Conservation (phyloP, 2,797 vertebrate species). For the Philypnodon macrostomus region DNA sequence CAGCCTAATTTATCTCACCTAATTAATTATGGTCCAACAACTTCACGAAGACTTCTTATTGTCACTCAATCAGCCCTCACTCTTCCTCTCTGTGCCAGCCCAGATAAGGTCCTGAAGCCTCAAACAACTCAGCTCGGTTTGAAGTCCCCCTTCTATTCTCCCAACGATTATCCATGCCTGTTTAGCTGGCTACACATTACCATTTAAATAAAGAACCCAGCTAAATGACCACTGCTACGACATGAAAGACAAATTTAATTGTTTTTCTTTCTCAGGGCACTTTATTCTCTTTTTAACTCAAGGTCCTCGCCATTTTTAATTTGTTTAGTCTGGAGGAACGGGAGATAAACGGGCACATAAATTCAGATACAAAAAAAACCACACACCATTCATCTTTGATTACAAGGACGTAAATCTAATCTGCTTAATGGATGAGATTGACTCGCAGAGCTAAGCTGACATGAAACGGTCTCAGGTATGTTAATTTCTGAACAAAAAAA, state of each 20-base stretch:
- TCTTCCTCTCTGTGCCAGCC: constrained; percentile 48
- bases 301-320: constrained; percentile 52
- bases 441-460: constrained; percentile 47
- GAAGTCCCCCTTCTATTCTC: constrained; percentile 58
- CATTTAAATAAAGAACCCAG: constrained; percentile 72
- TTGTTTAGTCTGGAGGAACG: constrained; percentile 46
- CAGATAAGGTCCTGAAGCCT: constrained; percentile 58
- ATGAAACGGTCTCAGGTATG: constrained; percentile 51
- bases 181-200: constrained; percentile 68
- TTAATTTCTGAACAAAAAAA: constrained; percentile 41
- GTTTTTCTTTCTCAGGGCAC: constrained; percentile 57
- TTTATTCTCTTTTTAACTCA: constrained; percentile 46
- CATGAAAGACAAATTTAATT: constrained; percentile 69
- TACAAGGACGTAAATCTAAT: constrained; percentile 65
- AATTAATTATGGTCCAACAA: constrained; percentile 84
- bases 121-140: constrained; percentile 45
- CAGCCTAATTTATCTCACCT: constrained; percentile 82
- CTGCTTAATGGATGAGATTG: constrained; percentile 45
- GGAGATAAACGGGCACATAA: constrained; percentile 44
- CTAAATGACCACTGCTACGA: constrained; percentile 65
- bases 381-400: constrained; percentile 68
- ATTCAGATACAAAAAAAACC: constrained; percentile 46
- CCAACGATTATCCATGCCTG: constrained; percentile 55
- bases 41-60: constrained; percentile 69
- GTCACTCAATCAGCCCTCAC: constrained; percentile 50